phyloP scores from a whole-genome alignment of 35 echinoderm and acorn worm species.

The Strongylocentrotus purpuratus region DNA sequence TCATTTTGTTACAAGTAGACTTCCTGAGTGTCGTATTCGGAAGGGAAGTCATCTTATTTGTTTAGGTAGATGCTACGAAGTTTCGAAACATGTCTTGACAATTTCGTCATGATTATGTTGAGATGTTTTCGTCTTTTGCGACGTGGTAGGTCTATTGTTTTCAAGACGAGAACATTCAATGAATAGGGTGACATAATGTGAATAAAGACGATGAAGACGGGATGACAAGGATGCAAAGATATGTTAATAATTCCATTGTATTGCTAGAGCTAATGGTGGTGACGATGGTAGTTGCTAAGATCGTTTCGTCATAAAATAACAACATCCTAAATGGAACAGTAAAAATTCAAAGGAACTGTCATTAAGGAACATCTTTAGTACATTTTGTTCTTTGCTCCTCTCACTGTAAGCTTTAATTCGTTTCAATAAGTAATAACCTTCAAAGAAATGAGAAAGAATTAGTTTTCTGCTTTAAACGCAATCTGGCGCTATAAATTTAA shows the following conservation, averaged over 20 bases:
- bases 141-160: not conserved
- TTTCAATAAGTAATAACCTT: not conserved
- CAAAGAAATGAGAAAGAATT: not conserved
- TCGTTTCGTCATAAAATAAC: not conserved
- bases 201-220: not conserved
- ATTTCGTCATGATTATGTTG: not conserved
- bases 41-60: not conserved
- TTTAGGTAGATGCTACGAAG: not conserved
- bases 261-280: not conserved
- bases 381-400: not conserved
- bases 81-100: slow-evolving; percentile 11
- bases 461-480: not conserved
- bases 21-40: not conserved
- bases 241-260: too few species aligned
- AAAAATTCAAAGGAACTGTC: not conserved
- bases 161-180: not conserved
- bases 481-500: not conserved
- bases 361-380: not conserved
- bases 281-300: not conserved
- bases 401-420: not conserved
- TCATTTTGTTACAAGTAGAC: not conserved
- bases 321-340: not conserved
- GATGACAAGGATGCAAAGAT: too few species aligned
- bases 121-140: not conserved
- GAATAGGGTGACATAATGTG: not conserved